Conservation (phyloP, 2,888 invertebrate genomes). For the Sericinus montela region DNA sequence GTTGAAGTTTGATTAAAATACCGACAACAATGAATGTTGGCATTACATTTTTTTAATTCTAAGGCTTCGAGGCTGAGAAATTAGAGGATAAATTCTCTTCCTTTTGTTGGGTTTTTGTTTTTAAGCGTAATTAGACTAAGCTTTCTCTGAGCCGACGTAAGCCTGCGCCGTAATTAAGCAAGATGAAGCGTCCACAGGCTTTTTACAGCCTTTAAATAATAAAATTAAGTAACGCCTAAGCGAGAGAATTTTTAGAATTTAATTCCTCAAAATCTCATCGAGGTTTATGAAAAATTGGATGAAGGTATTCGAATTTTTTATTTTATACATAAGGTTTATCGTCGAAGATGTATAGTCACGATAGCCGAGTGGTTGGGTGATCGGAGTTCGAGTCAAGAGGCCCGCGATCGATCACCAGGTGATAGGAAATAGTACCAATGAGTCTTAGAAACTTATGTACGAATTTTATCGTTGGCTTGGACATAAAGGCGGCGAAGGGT, state of each 20-base stretch:
- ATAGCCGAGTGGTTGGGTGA: too few species aligned
- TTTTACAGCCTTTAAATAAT: constrained; percentile 59
- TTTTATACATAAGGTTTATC: too few species aligned
- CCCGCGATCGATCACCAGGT: too few species aligned
- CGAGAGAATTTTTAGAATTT: constrained; percentile 27
- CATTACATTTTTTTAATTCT: constrained; percentile 53
- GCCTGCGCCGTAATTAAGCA: constrained; percentile 66
- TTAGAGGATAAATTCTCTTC: constrained; percentile 65
- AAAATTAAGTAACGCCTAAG: constrained; percentile 53
- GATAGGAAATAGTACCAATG: too few species aligned
- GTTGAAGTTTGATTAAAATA: constrained; percentile 16
- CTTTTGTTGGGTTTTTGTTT: constrained; percentile 65
- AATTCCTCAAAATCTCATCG: constrained; percentile 3
- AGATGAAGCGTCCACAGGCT: constrained; percentile 53
- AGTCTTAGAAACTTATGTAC: too few species aligned
- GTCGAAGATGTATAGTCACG: too few species aligned
- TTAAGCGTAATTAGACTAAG: constrained; percentile 69
- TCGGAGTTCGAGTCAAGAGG: too few species aligned
- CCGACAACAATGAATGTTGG: constrained; percentile 7
- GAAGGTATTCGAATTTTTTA: too few species aligned
- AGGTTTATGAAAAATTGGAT: background rate
- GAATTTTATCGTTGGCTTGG: too few species aligned
- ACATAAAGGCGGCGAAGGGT: too few species aligned
- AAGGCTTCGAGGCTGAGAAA: constrained; percentile 51
- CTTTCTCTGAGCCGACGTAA: constrained; percentile 46